Conservation (phyloP, 2,113 vertebrate genomes). For the Corydoras sp. region DNA sequence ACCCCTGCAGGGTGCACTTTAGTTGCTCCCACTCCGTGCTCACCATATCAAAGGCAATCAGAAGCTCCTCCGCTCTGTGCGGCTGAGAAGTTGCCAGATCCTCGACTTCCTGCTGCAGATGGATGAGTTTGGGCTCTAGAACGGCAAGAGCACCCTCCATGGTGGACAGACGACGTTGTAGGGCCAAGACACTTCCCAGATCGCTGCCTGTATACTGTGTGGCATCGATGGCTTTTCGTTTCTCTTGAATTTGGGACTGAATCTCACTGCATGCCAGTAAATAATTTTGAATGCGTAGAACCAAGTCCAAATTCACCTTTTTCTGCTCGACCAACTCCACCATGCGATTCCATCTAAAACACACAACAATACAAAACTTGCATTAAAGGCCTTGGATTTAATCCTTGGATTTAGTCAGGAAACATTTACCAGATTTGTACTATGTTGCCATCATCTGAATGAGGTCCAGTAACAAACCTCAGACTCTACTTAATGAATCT, state of each 20-base stretch:
- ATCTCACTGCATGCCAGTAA: slow-evolving; percentile 85
- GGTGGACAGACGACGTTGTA: slow-evolving; percentile 83
- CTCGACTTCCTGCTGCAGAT: slow-evolving; percentile 81
- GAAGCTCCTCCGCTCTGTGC: slow-evolving; percentile 69
- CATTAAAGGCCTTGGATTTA: too few species aligned
- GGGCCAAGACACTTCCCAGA: slow-evolving; percentile 71
- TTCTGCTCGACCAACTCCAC: slow-evolving; percentile 87
- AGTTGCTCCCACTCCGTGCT: slow-evolving; percentile 83
- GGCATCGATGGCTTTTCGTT: slow-evolving; percentile 80
- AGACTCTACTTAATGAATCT: too few species aligned
- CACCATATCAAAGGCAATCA: slow-evolving; percentile 81
- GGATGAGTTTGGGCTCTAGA: slow-evolving; percentile 80
- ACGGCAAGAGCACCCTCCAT: slow-evolving; percentile 83
- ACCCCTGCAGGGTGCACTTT: slow-evolving; percentile 76
- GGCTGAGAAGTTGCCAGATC: slow-evolving; percentile 71
- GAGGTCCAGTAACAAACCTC: too few species aligned
- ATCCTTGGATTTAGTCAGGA: too few species aligned
- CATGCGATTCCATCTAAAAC: slow-evolving; percentile 87
- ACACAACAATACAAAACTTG: background rate
- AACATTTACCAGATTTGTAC: too few species aligned
- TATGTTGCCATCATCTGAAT: too few species aligned
- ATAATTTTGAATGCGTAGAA: slow-evolving; percentile 88
- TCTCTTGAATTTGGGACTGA: slow-evolving; percentile 82
- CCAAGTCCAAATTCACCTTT: slow-evolving; percentile 76
- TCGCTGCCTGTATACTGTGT: slow-evolving; percentile 74